phyloP scores from a whole-genome alignment of 1,140 invertebrate genomes.

The Heliconius himera region DNA sequence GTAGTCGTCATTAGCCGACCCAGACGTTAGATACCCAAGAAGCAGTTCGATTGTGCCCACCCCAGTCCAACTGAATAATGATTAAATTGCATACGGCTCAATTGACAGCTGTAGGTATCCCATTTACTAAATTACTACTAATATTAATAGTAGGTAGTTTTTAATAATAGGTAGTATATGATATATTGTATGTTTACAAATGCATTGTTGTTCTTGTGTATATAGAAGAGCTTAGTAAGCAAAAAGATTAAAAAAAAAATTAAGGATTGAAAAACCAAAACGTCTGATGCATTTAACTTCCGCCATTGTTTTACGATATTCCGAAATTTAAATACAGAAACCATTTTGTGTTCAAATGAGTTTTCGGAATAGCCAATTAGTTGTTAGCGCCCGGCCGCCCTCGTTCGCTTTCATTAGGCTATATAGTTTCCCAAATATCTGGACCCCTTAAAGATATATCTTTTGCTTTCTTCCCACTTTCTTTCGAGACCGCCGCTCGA shows the following conservation, averaged over 20 bases:
- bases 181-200: neutral
- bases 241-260: neutral
- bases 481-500: constrained; percentile 34
- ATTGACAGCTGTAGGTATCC: constrained; percentile 39
- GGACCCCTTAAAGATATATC: constrained; percentile 74
- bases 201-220: neutral
- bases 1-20: constrained; percentile 71
- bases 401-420: constrained; percentile 80
- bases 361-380: constrained; percentile 81
- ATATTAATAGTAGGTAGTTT: neutral
- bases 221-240: neutral
- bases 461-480: constrained; percentile 70
- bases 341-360: constrained; percentile 82
- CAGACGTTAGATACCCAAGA: constrained; percentile 73
- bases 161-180: neutral
- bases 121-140: neutral
- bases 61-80: constrained; percentile 64
- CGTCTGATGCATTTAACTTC: constrained; percentile 73
- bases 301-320: constrained; percentile 76
- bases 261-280: constrained; percentile 51
- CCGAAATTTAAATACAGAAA: constrained; percentile 81
- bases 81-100: constrained; percentile 51
- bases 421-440: constrained; percentile 80
- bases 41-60: constrained; percentile 59
- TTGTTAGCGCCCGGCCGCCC: constrained; percentile 79